Evolutionary conservation across 2,113 vertebrate genomes (phyloP), one percentile per base, ranked within the genome.

Genomic region (Charina bottae): DNA sequence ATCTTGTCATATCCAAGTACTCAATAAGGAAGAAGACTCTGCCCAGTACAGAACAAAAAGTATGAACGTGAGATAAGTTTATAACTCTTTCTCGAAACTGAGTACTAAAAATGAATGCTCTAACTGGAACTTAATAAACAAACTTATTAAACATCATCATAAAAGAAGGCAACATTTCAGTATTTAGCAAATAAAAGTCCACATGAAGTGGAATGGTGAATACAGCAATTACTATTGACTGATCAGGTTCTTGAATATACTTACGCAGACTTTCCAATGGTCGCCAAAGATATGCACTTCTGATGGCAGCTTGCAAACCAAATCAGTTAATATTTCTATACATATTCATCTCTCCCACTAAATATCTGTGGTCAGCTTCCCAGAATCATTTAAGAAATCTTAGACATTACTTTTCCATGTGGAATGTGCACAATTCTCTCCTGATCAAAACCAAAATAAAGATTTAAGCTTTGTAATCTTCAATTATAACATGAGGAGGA

Each of bases 351-450:
- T 93, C 93, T 95, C 93, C 83, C 92, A 93, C 88, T 90, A 95
- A 96, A 94, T 93, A 94, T 92, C 91, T 94, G 93, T 96, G 94
- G 93, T 93, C 93, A 95, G 83, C 92, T 95, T 95, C 91, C 94
- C 92, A 90, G 93, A 96, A 96, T 90, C 93, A 94, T 91, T 94
- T 92, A 94, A 95, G 91, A 96, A 97, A 94, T 96, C 68, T 88
- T 94, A 97, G 94, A 96, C 96, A 96, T 96, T 95, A 97, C 95
- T 97, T 97, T 96, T 94, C 68, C 59, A 92, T 96, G 87, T 97
- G 96, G 97, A 96, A 97, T 97, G 95, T 93, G 93, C 96, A 93
- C 91, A 97, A 96, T 93, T 95, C 92, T 96, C 93, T 94, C 92
- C 93, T 90, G 84, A 93, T 94, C 68, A 90, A 96, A 96, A 96